Evolutionary conservation across 2,888 invertebrate species (phyloP), one percentile per base, ranked within the genome.

Genomic region (Cosmorhoe ocellata): DNA sequence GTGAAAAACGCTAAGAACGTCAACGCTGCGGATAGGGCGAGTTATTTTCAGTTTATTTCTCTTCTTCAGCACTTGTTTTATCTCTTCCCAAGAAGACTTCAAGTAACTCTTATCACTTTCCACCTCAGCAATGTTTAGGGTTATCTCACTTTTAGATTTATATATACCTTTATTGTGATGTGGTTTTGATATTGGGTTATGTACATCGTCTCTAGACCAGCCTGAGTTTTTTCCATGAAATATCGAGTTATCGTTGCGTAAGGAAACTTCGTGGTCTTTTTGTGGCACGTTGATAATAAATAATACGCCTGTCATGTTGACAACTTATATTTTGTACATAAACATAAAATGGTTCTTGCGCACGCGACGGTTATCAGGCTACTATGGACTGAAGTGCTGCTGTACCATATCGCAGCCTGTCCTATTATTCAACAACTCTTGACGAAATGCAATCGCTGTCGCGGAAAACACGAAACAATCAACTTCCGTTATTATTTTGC

Each of bases 241-340:
- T 10, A 26, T 7, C 18, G 14, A 33, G 22, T 67, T 8, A 36
- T 52, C n/a, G 48, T 70, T 72, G 52, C 66, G 69, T 48, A 79
- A 57, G 51, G 73, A 72, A 32, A 74, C 69, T 71, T 93, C 92
- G 59, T 91, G 76, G 45, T 80, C 82, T 48, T 86, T 90, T 14
- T 87, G 88, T 3, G 93, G 93, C 12, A 93, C 86, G 57, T 87
- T 91, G 9, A 93, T 86, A 26, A 92, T 83, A 59, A 93, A 91
- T 31, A 92, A 71, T n/a, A 91, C 91, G 26, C 92, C 92, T 7
- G 92, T 79, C 92, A 92, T 92, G 42, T 27, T 37, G 30, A 18
- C 6, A 7, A 39, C 14, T 37, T 31, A 11, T 46, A 18, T 10
- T 24, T 28, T 22, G 18, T 10, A 34, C 37, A 31, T 8, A 28